A percentile compares a stretch with the other conserved stretches of the same genome.
phyloP scores from a whole-genome alignment of 2,888 invertebrate species.

The Aleiodes leptofemur region DNA sequence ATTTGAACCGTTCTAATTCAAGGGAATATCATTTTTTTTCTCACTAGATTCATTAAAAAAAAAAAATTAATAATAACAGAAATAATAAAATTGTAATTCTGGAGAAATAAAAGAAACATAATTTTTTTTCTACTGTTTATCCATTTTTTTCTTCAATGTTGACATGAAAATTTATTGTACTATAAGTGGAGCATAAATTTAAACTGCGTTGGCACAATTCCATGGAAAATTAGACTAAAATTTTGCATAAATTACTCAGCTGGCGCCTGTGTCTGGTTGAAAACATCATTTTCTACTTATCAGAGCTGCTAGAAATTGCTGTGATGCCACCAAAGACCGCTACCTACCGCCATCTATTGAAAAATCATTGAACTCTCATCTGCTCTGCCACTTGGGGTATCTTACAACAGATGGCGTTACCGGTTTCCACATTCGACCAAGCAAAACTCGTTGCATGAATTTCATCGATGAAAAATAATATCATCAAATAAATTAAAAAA shows the following conservation, averaged over 20 bases:
- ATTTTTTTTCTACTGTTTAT: too few species aligned
- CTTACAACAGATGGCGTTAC: conserved; percentile 21
- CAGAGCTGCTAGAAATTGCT: too few species aligned
- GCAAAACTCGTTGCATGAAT: background rate
- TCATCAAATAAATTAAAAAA: conserved; percentile 32
- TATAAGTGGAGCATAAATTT: conserved; percentile 53
- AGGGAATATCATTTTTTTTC: too few species aligned
- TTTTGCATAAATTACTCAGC: conserved; percentile 28
- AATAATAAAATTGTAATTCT: background rate
- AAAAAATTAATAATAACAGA: background rate
- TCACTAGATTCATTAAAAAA: background rate
- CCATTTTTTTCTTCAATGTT: too few species aligned
- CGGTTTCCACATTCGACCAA: background rate
- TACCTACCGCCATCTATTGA: too few species aligned
- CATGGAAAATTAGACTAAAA: background rate
- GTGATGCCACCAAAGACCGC: too few species aligned
- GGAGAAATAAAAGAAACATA: too few species aligned
- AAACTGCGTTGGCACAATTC: conserved; percentile 6
- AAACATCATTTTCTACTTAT: too few species aligned
- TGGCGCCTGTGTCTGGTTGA: conserved; percentile 8
- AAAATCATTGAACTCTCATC: too few species aligned
- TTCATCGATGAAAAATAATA: background rate
- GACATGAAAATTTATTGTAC: conserved; percentile 52
- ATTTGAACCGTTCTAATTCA: too few species aligned
- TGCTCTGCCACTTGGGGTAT: background rate